phyloP scores from a whole-genome alignment of 1,140 invertebrate genomes.

The Drosophila ohnishii region DNA sequence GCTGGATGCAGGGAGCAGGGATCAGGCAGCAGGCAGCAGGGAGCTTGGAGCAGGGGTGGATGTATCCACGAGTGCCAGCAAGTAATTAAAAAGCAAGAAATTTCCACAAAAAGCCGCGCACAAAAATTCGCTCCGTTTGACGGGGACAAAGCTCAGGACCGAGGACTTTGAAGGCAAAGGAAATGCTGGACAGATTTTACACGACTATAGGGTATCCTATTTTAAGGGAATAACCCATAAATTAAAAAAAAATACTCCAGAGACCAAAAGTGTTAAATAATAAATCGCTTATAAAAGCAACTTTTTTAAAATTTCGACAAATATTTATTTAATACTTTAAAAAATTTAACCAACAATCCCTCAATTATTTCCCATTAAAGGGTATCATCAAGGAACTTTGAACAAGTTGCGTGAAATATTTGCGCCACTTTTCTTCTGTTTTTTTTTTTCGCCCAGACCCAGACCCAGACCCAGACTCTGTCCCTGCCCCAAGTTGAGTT shows the following conservation, averaged over 20 bases:
- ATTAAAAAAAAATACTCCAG: too few relatives aligned
- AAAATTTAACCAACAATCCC: background rate
- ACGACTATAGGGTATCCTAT: conserved; percentile 1
- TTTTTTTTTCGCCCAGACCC: conserved; percentile 8
- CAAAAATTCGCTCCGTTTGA: conserved; percentile 62
- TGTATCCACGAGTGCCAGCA: conserved; percentile 61
- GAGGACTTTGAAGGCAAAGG: conserved; percentile 28
- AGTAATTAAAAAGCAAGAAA: conserved; percentile 79
- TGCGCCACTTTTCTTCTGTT: conserved; percentile 55
- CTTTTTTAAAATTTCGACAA: background rate
- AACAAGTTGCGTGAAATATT: conserved; percentile 70
- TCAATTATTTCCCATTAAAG: background rate
- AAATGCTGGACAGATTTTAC: background rate
- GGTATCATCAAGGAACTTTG: conserved; percentile 36
- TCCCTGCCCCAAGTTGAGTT: conserved; percentile 51
- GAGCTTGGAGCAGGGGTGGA: conserved; percentile 15
- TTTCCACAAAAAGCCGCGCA: conserved; percentile 62
- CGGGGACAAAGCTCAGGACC: conserved; percentile 50
- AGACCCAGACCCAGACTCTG: background rate
- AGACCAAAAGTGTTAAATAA: background rate
- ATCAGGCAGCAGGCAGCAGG: conserved; percentile 39
- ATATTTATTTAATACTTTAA: background rate
- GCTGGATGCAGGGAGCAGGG: background rate
- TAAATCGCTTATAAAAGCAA: background rate
- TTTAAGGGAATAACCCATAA: background rate